These are phyloP conservation scores for Acropora yongei DNA, from an alignment of 64 coral and sea anemone genomes.

Conservation along the genomic window DNA sequence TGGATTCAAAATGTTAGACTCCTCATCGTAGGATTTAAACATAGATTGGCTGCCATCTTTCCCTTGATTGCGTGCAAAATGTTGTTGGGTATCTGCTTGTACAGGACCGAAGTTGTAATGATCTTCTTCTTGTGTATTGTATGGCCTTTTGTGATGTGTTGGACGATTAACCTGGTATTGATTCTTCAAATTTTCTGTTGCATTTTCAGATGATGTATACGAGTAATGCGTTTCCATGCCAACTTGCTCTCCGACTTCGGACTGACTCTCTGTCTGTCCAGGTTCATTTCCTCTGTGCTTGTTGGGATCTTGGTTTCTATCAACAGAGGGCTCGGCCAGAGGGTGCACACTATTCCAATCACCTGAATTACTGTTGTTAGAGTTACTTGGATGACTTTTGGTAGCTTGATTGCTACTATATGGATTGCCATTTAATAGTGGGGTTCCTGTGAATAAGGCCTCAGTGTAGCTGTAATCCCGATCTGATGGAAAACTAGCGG, in stretches of 20 bases:
- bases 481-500: neutral
- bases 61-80: neutral
- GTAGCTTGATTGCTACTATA: neutral
- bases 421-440: slow-evolving; percentile 16
- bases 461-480: slow-evolving; percentile 35
- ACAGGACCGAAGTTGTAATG: neutral
- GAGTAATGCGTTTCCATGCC: neutral
- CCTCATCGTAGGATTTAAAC: slow-evolving; percentile 7
- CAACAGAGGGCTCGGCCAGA: neutral
- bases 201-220: neutral
- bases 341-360: neutral
- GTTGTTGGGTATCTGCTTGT: neutral
- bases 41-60: neutral
- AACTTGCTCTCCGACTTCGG: neutral
- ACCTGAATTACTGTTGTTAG: neutral
- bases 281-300: neutral
- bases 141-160: neutral
- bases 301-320: neutral
- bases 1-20: slow-evolving; percentile 16
- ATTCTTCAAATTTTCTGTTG: neutral
- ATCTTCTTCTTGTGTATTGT: neutral
- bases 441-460: slow-evolving; percentile 37
- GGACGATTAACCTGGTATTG: neutral
- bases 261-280: neutral
- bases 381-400: neutral